Evolutionary conservation across 2,888 invertebrate species (phyloP).

Genomic region (Apodemia hepburni): DNA sequence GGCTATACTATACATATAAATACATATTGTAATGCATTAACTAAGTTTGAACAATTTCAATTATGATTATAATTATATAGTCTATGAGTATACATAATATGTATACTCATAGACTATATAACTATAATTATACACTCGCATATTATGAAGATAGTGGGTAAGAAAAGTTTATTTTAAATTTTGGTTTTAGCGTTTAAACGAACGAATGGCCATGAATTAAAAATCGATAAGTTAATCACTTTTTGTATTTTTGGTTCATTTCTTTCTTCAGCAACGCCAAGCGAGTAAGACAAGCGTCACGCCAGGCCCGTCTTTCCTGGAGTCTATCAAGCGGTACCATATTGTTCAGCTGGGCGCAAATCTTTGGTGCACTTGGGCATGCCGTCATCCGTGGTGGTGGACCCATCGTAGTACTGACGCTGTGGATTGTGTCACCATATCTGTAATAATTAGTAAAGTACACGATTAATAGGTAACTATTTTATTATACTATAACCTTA

Average conservation of each 20-base stretch:
- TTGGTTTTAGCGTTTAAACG: too few species aligned
- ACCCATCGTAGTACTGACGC: conserved; percentile 87
- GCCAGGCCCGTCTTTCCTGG: conserved; percentile 87
- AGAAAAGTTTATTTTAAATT: too few species aligned
- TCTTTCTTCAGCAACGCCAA: conserved; percentile 89
- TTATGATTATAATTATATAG: too few species aligned
- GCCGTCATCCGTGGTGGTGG: conserved; percentile 84
- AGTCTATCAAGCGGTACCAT: conserved; percentile 88
- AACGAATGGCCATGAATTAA: not conserved
- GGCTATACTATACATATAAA: too few species aligned
- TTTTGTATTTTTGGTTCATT: conserved; percentile 69
- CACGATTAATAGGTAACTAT: too few species aligned
- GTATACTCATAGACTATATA: too few species aligned
- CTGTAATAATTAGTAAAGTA: conserved; percentile 37
- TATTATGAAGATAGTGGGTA: too few species aligned
- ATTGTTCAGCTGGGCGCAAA: conserved; percentile 86
- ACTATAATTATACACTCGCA: too few species aligned
- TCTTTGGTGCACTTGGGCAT: conserved; percentile 82
- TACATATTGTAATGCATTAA: too few species aligned
- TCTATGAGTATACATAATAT: too few species aligned
- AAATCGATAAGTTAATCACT: conserved; percentile 25
- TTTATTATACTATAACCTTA: too few species aligned
- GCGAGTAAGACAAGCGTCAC: conserved; percentile 90
- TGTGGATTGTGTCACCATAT: conserved; percentile 80
- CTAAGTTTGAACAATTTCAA: too few species aligned